phyloP scores from a whole-genome alignment of 2,113 vertebrate genomes.

The Delphinapterus leucas region DNA sequence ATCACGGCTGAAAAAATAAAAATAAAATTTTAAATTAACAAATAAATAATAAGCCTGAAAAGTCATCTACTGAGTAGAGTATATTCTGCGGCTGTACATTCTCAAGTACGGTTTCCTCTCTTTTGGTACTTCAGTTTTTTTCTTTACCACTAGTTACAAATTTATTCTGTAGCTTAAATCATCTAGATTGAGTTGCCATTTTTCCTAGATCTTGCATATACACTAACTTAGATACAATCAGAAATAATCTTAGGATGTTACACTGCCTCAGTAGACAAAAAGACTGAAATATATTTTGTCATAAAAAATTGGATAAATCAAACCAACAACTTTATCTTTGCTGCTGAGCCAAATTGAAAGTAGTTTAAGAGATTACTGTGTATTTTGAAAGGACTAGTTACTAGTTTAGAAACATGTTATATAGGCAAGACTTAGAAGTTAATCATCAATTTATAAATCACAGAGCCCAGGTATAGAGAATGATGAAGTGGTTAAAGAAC shows the following conservation, averaged over 20 bases:
- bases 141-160: neutral
- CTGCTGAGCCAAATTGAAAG: neutral
- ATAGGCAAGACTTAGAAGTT: neutral
- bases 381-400: neutral
- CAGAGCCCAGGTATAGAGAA: neutral
- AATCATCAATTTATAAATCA: slow-evolving; percentile 16
- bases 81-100: neutral
- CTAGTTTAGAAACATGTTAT: slow-evolving; percentile 21
- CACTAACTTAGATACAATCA: neutral
- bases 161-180: neutral
- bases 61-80: neutral
- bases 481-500: neutral
- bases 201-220: neutral
- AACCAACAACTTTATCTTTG: neutral
- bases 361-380: neutral
- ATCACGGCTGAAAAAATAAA: neutral
- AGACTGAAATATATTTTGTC: slow-evolving; percentile 3
- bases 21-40: neutral
- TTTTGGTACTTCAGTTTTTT: neutral
- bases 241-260: slow-evolving; percentile 17
- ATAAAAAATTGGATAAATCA: neutral
- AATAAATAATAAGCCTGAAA: neutral
- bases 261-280: neutral
- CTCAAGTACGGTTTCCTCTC: neutral
- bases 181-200: neutral